Conservation (phyloP, 2,797 vertebrate genomes). For the Pseudopleuronectes americanus region DNA sequence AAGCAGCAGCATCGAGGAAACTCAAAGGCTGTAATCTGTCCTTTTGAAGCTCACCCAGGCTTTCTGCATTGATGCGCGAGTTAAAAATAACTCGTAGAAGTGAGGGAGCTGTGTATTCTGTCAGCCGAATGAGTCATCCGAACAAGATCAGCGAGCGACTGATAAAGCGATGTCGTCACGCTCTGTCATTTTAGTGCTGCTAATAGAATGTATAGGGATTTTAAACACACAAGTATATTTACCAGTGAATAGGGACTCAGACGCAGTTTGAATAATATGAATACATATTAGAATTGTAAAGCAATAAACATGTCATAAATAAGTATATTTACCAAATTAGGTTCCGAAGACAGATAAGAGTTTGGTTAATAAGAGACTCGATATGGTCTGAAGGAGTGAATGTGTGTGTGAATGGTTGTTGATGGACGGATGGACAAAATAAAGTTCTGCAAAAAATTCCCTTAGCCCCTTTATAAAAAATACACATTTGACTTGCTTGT, state of each 20-base stretch:
- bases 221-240: not conserved
- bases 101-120: slow-evolving; percentile 47
- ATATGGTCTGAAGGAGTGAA: too few relatives aligned
- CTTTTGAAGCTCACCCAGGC: slow-evolving; percentile 44
- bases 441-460: too few relatives aligned
- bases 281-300: not conserved
- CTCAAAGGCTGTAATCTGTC: slow-evolving; percentile 36
- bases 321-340: not conserved
- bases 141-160: slow-evolving; percentile 26
- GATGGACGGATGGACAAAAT: too few relatives aligned
- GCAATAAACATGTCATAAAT: not conserved
- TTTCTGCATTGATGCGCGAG: slow-evolving; percentile 23
- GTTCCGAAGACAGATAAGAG: too few relatives aligned
- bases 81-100: slow-evolving; percentile 61
- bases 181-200: slow-evolving; percentile 6
- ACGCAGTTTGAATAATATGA: not conserved
- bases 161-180: slow-evolving; percentile 19
- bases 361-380: too few relatives aligned
- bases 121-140: slow-evolving; percentile 46
- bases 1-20: slow-evolving; percentile 39
- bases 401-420: too few relatives aligned
- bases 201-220: not conserved
- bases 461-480: too few relatives aligned
- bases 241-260: not conserved
- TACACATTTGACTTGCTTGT: not conserved